Evolutionary conservation across 2,888 invertebrate genomes (phyloP).

Genomic region (Nomada ferruginata): DNA sequence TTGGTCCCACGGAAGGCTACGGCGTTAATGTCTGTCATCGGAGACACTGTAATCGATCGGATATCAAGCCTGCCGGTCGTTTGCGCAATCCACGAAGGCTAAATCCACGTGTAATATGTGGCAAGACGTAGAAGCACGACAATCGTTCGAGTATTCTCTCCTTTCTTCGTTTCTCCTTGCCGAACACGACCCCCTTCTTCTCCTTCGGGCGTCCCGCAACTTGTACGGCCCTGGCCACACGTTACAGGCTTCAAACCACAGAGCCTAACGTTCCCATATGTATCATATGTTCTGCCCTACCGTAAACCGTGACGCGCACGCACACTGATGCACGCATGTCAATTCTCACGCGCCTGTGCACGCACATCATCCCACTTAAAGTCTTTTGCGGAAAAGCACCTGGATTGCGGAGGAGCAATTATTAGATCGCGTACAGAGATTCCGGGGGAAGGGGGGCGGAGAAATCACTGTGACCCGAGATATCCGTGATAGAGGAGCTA

Average conservation of each 20-base stretch:
- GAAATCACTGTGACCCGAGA: background rate
- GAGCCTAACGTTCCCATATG: slow-evolving; percentile 83
- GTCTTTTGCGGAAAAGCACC: slow-evolving; percentile 33
- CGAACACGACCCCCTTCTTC: slow-evolving; percentile 26
- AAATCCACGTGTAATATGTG: slow-evolving; percentile 33
- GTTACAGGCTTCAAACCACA: slow-evolving; percentile 83
- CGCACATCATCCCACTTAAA: slow-evolving; percentile 60
- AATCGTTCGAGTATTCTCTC: slow-evolving; percentile 68
- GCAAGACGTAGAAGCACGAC: slow-evolving; percentile 26
- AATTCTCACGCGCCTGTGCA: slow-evolving; percentile 72
- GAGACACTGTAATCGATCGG: slow-evolving; percentile 50
- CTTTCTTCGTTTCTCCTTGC: slow-evolving; percentile 41
- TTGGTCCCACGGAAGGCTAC: background rate
- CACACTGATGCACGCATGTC: slow-evolving; percentile 63
- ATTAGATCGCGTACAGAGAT: slow-evolving; percentile 5
- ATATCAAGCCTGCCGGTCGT: slow-evolving; percentile 27
- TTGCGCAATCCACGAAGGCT: slow-evolving; percentile 49
- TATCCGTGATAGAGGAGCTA: background rate
- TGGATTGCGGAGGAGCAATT: slow-evolving; percentile 15
- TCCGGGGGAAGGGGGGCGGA: background rate
- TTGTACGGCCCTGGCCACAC: slow-evolving; percentile 74
- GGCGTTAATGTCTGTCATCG: slow-evolving; percentile 47
- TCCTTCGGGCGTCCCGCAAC: slow-evolving; percentile 37
- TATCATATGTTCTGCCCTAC: slow-evolving; percentile 83
- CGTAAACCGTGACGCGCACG: slow-evolving; percentile 74